Base-by-base conservation (phyloP, 1,140 invertebrate genomes). In the Maconellicoccus hirsutus region DNA sequence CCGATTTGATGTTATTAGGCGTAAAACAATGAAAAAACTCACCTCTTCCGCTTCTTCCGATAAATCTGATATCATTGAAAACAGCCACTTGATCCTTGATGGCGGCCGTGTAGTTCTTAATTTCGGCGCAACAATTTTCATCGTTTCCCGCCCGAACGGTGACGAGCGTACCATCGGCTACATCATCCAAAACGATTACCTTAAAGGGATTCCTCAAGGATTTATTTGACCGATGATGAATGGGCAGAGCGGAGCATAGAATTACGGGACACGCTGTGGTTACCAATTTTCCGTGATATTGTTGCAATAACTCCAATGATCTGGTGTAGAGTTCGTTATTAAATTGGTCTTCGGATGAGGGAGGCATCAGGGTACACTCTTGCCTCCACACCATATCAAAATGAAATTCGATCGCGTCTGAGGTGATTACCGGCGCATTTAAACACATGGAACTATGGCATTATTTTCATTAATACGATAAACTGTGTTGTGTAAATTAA, bases 61-160 rank as follows among this genome's bases (percentile, higher is more conserved):
- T 93, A 83, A 98, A 98, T 79, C 96, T 86, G 70, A 98, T 83
- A 83, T 98, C 96, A 79, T 96, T 97, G 81, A 98, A 98, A 82
- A 97, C 96, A 72, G 96, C 96, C 73, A 98, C 90, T 81, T 96
- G 92, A 80, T 96, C 96, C 82, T 96, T 96, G 89, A 98, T 94
- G 74, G 95, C 86, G 10, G 96, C 93, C 22, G 90, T 90, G 74
- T 87, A 90, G 81, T 98, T 98, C 75, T 94, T 82, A 74, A 98
- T 81, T 80, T 98, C 96, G 10, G 93, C 94, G 79, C 92, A 95
- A 78, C 89, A 96, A 80, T 98, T 98, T 79, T 98, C 95, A 78
- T 98, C 96, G 80, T 98, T 98, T 21, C 96, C 96, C 4, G 95
- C 95, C 16, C 87, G 80, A 7, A 98, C 89, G 1, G 92, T 95